These are phyloP conservation scores for Lynx canadensis DNA, from an alignment of 2,113 vertebrate species.

Conservation along the genomic window DNA sequence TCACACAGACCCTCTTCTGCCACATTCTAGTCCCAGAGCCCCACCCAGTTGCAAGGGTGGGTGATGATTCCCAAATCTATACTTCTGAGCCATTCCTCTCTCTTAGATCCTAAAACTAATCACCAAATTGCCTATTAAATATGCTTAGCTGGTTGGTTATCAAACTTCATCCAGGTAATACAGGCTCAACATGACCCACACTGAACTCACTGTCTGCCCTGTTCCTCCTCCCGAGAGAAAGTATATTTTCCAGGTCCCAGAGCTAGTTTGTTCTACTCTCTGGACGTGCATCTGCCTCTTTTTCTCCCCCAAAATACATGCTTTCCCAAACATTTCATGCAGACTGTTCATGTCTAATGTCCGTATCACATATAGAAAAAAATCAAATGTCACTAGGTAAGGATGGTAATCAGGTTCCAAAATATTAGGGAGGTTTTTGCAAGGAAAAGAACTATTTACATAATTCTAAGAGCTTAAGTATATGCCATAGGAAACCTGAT, in stretches of 20 bases:
- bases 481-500: neutral
- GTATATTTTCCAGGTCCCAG: neutral
- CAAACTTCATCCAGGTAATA: neutral
- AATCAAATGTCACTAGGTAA: constrained; percentile 9
- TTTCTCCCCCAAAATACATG: neutral
- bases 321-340: neutral
- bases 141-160: neutral
- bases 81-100: neutral
- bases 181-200: neutral
- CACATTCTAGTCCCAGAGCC: neutral
- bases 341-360: neutral
- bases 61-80: neutral
- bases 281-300: neutral
- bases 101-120: neutral
- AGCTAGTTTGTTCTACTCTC: neutral
- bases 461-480: neutral
- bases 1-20: neutral
- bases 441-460: neutral
- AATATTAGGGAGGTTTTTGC: neutral
- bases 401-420: neutral
- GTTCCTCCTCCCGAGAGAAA: neutral
- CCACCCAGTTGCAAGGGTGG: neutral
- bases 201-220: neutral
- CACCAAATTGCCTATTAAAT: neutral
- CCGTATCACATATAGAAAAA: neutral